phyloP scores from a whole-genome alignment of 2,888 invertebrate genomes.

The Rotaria sp. region DNA sequence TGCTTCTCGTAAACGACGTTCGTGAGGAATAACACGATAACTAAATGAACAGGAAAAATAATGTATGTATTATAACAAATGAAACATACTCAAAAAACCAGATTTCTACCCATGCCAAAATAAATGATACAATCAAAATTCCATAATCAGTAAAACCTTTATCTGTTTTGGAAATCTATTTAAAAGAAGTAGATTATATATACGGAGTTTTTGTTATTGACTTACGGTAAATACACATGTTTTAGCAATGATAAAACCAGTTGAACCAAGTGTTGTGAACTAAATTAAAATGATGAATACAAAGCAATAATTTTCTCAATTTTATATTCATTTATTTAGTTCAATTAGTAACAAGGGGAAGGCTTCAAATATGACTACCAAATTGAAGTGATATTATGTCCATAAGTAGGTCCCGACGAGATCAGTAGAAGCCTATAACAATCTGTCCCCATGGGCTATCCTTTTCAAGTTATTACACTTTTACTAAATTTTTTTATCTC shows the following conservation, averaged over 20 bases:
- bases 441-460: too few species aligned
- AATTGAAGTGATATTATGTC: too few species aligned
- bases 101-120: constrained; percentile 18
- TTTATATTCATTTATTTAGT: too few species aligned
- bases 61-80: not conserved
- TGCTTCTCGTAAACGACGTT: not conserved
- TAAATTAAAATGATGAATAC: not conserved
- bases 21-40: constrained; percentile 17
- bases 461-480: too few species aligned
- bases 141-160: constrained; percentile 20
- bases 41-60: not conserved
- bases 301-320: not conserved
- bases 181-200: not conserved
- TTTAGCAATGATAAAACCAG: constrained; percentile 24
- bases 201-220: not conserved
- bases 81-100: constrained; percentile 12
- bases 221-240: constrained; percentile 5
- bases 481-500: too few species aligned
- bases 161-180: constrained; percentile 20
- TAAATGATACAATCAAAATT: not conserved
- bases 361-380: too few species aligned
- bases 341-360: too few species aligned
- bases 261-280: constrained; percentile 22
- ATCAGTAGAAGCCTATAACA: too few species aligned
- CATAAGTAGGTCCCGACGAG: too few species aligned